Conservation (phyloP, 2,888 invertebrate genomes). For the Syrista parreyssii region DNA sequence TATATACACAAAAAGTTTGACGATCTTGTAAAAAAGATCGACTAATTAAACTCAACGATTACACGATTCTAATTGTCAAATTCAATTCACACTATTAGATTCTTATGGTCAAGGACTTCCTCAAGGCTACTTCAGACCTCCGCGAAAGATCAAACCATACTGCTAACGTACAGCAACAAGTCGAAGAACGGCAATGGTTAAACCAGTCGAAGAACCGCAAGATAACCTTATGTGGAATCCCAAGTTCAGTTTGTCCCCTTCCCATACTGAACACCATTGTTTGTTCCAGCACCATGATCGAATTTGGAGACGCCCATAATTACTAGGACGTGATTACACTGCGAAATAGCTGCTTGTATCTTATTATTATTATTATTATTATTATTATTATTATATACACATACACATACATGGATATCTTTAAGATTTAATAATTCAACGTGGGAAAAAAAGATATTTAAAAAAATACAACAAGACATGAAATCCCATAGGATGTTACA, state of each 20-base stretch:
- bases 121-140: neutral
- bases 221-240: neutral
- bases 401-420: too few relatives aligned
- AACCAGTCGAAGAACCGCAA: neutral
- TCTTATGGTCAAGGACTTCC: neutral
- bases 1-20: neutral
- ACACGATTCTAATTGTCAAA: neutral
- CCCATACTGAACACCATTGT: slow-evolving; percentile 43
- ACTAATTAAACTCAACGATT: neutral
- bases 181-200: neutral
- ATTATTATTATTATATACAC: neutral
- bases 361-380: too few relatives aligned
- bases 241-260: neutral
- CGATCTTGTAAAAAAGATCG: neutral
- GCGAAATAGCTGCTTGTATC: neutral
- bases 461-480: neutral
- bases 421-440: neutral
- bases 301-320: slow-evolving; percentile 60
- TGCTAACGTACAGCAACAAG: neutral
- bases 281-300: slow-evolving; percentile 27
- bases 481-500: neutral
- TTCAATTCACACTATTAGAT: neutral
- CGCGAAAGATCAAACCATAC: neutral
- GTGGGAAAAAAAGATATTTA: neutral
- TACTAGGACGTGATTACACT: slow-evolving; percentile 23